Evolutionary conservation across 2,113 vertebrate species (phyloP).

Genomic region (Siphamia tubifer): DNA sequence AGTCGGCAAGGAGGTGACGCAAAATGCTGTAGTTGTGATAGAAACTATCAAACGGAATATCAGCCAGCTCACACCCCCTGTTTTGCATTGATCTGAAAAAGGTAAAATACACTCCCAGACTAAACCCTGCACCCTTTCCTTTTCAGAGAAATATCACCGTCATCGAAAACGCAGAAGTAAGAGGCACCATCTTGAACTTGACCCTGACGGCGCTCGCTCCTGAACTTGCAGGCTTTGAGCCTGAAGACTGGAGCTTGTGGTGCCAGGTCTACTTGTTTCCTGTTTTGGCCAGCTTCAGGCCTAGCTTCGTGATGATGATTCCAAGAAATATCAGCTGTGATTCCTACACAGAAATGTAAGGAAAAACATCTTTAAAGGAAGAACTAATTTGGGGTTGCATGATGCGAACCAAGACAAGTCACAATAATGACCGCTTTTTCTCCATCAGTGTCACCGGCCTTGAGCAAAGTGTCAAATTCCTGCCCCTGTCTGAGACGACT

Average conservation of each 20-base stretch:
- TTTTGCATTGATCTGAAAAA: background rate
- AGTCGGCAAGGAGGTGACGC: background rate
- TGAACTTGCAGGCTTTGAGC: slow-evolving; percentile 26
- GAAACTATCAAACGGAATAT: no score
- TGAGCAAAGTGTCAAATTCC: background rate
- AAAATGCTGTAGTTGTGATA: background rate
- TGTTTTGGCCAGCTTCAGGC: slow-evolving; percentile 37
- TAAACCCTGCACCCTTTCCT: background rate
- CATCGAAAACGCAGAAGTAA: background rate
- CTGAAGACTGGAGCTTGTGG: slow-evolving; percentile 42
- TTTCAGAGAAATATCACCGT: slow-evolving; percentile 27
- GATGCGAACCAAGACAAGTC: background rate
- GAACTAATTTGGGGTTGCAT: background rate
- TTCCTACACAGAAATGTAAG: slow-evolving; percentile 49
- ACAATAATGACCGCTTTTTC: background rate
- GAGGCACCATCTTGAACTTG: slow-evolving; percentile 44
- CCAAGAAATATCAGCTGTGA: slow-evolving; percentile 56
- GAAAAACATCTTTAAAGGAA: background rate
- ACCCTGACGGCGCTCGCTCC: slow-evolving; percentile 48
- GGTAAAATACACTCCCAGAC: background rate
- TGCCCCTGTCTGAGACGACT: background rate
- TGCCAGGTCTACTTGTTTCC: slow-evolving; percentile 47
- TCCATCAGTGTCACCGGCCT: slow-evolving; percentile 8
- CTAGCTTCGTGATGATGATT: slow-evolving; percentile 28
- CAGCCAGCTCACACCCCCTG: background rate